Evolutionary conservation across 2,888 invertebrate species (phyloP), one percentile per base, ranked within the genome.

Genomic region (Salpingus planirostris): DNA sequence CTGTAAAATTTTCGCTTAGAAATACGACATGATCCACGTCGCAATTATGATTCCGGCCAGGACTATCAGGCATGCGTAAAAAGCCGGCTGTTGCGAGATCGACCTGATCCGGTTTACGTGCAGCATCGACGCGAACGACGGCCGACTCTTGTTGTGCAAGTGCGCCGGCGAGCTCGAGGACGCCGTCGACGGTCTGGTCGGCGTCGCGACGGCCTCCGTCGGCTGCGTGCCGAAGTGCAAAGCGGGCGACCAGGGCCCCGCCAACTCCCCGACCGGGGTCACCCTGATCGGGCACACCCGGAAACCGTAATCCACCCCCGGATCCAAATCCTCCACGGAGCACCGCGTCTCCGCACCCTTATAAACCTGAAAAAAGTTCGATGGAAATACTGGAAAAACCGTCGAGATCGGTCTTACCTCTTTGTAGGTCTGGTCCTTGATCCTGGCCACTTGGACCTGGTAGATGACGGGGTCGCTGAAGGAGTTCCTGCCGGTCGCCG

Each of bases 261-360:
- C 64, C 46, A 85, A 69, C 50, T 73, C 73, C 24, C 67, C 67
- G 22, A 73, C 67, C 49, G 72, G 68, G 32, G 75, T 72, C 36
- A 73, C 62, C 27, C 90, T 75, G 51, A 88, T 75, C 14, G 82
- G 80, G 65, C 82, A 80, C 42, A 90, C 86, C 32, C 89, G 77
- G 51, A 83, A 77, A 51, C 68, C 67, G 67, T 89, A 89, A 58
- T 84, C 82, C 32, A 73, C 73, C 51, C 83, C 83, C 29, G 79
- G 71, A 50, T 82, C 79, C 57, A 90, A 70, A 57, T 79, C 76
- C 65, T 73, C 69, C 59, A 80, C 64, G 59, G 69, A 69, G 59
- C 69, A 75, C 63, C 70, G 73, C 34, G 74, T 68, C 47, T 74
- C 78, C 38, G 67, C 54, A 33, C 83, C 83, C 49, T 71, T 69